These are phyloP conservation scores for Dione vanillae DNA, from an alignment of 2,888 invertebrate genomes.

Conservation along the genomic window DNA sequence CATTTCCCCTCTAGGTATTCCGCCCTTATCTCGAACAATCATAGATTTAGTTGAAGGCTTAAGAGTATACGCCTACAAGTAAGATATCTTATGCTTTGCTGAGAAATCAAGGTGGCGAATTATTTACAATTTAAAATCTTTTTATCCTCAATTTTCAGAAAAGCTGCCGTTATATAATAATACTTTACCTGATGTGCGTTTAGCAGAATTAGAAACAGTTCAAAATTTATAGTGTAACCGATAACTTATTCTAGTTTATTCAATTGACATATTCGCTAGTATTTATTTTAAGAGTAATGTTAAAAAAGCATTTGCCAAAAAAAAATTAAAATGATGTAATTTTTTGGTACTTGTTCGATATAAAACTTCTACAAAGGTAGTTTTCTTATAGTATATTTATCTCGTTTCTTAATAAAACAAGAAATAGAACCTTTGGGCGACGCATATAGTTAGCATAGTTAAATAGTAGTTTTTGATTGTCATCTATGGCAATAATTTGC, in stretches of 20 bases:
- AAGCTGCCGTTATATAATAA: too few relatives aligned
- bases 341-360: background rate
- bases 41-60: constrained; percentile 12
- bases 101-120: background rate
- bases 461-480: constrained; percentile 14
- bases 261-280: background rate
- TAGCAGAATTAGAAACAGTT: background rate
- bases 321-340: background rate
- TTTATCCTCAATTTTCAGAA: too few relatives aligned
- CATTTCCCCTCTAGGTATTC: background rate
- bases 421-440: background rate
- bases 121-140: background rate
- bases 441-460: too few relatives aligned
- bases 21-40: background rate
- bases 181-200: too few relatives aligned
- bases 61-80: background rate
- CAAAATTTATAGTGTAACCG: background rate
- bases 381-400: background rate
- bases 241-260: background rate
- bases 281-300: background rate
- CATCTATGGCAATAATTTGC: background rate
- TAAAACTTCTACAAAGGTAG: background rate
- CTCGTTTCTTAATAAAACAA: background rate
- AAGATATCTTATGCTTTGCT: background rate
- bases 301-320: background rate